These are phyloP conservation scores for Pica pica DNA, from an alignment of 2,113 vertebrate species.

Conservation along the genomic window DNA sequence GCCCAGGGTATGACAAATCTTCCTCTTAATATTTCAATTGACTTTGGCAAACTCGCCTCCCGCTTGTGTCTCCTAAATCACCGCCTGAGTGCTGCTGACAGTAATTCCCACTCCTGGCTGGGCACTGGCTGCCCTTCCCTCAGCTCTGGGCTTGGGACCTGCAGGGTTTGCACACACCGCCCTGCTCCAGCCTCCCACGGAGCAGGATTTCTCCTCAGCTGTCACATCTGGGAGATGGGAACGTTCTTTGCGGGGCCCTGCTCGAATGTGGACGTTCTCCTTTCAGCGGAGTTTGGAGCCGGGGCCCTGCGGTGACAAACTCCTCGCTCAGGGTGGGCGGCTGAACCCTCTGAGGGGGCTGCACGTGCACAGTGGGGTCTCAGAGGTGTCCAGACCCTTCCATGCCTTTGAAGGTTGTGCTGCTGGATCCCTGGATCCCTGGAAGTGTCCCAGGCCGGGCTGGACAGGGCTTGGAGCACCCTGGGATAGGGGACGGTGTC, in stretches of 20 bases:
- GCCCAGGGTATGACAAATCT: conserved; percentile 36
- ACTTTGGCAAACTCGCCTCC: conserved; percentile 29
- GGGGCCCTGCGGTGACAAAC: neutral
- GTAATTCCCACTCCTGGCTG: conserved; percentile 26
- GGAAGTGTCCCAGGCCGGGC: neutral
- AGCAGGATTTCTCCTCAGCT: neutral
- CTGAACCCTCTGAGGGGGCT: neutral
- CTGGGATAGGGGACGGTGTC: accelerated
- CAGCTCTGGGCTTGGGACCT: neutral
- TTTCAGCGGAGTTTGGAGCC: neutral
- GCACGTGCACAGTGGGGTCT: neutral
- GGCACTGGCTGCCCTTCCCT: conserved; percentile 22
- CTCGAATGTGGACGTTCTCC: neutral
- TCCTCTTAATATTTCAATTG: conserved; percentile 36
- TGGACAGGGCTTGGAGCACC: accelerated
- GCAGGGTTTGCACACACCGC: neutral
- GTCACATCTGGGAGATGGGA: neutral
- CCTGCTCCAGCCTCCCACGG: neutral
- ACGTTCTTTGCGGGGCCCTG: neutral
- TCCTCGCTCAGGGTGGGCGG: accelerated
- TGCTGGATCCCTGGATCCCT: neutral
- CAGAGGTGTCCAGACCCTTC: neutral
- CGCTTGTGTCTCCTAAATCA: conserved; percentile 28
- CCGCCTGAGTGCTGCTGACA: conserved; percentile 34
- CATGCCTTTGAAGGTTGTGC: neutral